Conservation (phyloP, 2,888 invertebrate genomes). For the Eucera pruinosa region DNA sequence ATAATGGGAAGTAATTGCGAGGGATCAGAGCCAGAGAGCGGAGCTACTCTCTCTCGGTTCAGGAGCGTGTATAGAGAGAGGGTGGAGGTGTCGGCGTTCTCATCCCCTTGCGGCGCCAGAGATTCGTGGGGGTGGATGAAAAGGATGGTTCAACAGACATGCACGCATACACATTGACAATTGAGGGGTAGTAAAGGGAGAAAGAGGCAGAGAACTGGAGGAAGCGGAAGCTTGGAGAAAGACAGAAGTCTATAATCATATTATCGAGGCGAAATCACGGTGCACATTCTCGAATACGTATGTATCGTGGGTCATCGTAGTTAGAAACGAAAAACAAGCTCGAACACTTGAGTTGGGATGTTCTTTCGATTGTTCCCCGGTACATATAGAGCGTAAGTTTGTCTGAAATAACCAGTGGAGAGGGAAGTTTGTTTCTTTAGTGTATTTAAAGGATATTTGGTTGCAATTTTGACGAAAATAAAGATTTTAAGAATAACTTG, state of each 20-base stretch:
- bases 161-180: conserved; percentile 25
- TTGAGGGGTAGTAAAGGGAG: conserved; percentile 51
- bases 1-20: conserved; percentile 85
- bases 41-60: conserved; percentile 75
- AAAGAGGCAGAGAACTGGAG: conserved; percentile 32
- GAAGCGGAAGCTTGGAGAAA: conserved; percentile 27
- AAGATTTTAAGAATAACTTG: no score
- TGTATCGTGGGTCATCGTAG: conserved; percentile 55
- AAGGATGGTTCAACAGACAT: conserved; percentile 59
- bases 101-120: conserved; percentile 54
- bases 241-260: conserved; percentile 76
- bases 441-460: no score
- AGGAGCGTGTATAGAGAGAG: conserved; percentile 61
- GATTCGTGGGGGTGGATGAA: conserved; percentile 66
- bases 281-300: conserved; percentile 79
- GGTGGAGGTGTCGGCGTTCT: conserved; percentile 65
- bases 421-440: no score
- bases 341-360: conserved; percentile 10
- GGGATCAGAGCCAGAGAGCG: conserved; percentile 82
- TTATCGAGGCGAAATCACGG: conserved; percentile 82
- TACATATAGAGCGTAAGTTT: not conserved
- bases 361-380: not conserved
- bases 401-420: not conserved
- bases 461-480: no score
- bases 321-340: conserved; percentile 40